These are phyloP conservation scores for Oligia fasciuncula DNA, from an alignment of 2,888 invertebrate genomes.

Conservation along the genomic window DNA sequence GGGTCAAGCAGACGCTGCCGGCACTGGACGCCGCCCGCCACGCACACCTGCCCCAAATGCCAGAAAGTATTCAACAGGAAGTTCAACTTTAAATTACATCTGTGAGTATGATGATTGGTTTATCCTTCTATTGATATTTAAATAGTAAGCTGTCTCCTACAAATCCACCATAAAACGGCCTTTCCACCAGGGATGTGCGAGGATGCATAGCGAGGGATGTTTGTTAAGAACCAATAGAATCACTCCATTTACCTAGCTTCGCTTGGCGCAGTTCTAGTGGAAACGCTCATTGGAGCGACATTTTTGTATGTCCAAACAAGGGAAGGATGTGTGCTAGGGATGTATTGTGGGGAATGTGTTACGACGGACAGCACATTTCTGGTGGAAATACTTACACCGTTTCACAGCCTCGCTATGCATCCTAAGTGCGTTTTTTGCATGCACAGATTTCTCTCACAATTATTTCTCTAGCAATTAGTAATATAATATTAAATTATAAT, in stretches of 20 bases:
- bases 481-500: neutral
- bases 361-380: too few relatives aligned
- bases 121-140: neutral
- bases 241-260: too few relatives aligned
- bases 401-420: too few relatives aligned
- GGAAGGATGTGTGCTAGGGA: too few relatives aligned
- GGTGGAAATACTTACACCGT: too few relatives aligned
- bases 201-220: too few relatives aligned
- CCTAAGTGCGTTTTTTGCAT: neutral
- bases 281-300: too few relatives aligned
- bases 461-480: neutral
- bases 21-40: constrained; percentile 69
- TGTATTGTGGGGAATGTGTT: too few relatives aligned
- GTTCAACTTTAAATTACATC: constrained; percentile 76
- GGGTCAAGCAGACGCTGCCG: constrained; percentile 72
- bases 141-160: neutral
- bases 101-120: constrained; percentile 27
- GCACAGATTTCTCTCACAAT: neutral
- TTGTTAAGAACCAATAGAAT: too few relatives aligned
- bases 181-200: too few relatives aligned
- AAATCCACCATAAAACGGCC: neutral
- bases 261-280: too few relatives aligned
- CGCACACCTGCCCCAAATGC: constrained; percentile 74
- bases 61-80: constrained; percentile 77
- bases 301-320: too few relatives aligned